Conservation (phyloP, 1,140 invertebrate species). For the Globodera ellingtonae region DNA sequence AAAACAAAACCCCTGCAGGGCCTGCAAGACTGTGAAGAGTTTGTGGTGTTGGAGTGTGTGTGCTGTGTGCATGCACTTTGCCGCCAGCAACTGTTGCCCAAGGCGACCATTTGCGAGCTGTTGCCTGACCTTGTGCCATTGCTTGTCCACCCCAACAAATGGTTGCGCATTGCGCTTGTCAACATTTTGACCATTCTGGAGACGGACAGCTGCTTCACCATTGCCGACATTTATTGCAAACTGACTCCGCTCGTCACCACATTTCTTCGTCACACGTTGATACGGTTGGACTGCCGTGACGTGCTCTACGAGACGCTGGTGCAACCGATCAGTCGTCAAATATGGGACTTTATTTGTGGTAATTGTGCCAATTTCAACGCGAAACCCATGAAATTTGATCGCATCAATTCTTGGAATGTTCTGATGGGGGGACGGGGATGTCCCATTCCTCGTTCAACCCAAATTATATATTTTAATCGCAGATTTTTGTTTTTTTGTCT, state of each 20-base stretch:
- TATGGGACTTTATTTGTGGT: slow-evolving; percentile 49
- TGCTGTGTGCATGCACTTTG: slow-evolving; percentile 43
- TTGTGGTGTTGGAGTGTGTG: slow-evolving; percentile 42
- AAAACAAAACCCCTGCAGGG: slow-evolving; percentile 34
- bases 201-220: slow-evolving; percentile 28
- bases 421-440: too few relatives aligned
- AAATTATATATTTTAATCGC: not conserved
- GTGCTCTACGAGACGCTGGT: slow-evolving; percentile 40
- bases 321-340: slow-evolving; percentile 45
- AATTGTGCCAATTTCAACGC: slow-evolving; percentile 16
- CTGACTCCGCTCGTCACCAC: slow-evolving; percentile 37
- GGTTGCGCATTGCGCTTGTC: slow-evolving; percentile 45
- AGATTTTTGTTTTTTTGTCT: not conserved
- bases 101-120: slow-evolving; percentile 39
- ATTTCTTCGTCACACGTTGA: slow-evolving; percentile 40
- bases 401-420: too few relatives aligned
- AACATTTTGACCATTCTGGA: slow-evolving; percentile 50
- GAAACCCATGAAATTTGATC: not conserved
- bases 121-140: slow-evolving; percentile 49
- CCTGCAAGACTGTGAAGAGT: slow-evolving; percentile 52
- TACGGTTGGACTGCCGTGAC: slow-evolving; percentile 40
- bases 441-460: too few relatives aligned
- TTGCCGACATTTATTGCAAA: slow-evolving; percentile 50
- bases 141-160: slow-evolving; percentile 53
- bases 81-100: slow-evolving; percentile 36